A percentile compares a stretch with the other conserved stretches of the same genome.
Conservation (phyloP, 2,797 vertebrate species). For the Gambusia yucatana region DNA sequence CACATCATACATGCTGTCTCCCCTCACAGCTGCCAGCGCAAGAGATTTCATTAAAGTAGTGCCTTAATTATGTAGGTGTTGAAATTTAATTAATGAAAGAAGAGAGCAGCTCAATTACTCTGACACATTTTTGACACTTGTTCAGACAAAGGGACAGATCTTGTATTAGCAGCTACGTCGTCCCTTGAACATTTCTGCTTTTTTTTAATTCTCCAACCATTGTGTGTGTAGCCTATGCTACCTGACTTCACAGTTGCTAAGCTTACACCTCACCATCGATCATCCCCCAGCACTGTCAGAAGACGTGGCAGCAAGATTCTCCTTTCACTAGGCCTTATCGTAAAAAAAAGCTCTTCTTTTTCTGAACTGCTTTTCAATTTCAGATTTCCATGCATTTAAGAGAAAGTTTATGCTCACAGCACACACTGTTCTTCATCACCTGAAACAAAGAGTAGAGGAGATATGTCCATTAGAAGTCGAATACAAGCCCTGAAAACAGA, state of each 20-base stretch:
- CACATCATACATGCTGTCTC: conserved; percentile 71
- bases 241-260: conserved; percentile 52
- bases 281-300: conserved; percentile 59
- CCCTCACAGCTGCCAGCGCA: conserved; percentile 75
- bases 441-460: neutral
- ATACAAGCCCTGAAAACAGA: neutral
- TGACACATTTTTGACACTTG: conserved; percentile 77
- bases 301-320: conserved; percentile 57
- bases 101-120: conserved; percentile 80
- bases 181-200: conserved; percentile 54
- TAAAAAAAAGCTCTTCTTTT: conserved; percentile 33
- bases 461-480: neutral
- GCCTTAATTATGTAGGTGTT: conserved; percentile 88
- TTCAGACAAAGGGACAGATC: conserved; percentile 62
- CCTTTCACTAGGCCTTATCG: conserved; percentile 28
- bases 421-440: neutral
- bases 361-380: conserved; percentile 44
- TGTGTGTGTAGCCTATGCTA: conserved; percentile 35
- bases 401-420: conserved; percentile 4
- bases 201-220: conserved; percentile 3
- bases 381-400: conserved; percentile 4
- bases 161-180: conserved; percentile 42
- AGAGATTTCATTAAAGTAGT: conserved; percentile 85
- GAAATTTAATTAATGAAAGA: conserved; percentile 89
- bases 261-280: conserved; percentile 64